Evolutionary conservation across 2,888 invertebrate genomes (phyloP).

Genomic region (Spisula solida): DNA sequence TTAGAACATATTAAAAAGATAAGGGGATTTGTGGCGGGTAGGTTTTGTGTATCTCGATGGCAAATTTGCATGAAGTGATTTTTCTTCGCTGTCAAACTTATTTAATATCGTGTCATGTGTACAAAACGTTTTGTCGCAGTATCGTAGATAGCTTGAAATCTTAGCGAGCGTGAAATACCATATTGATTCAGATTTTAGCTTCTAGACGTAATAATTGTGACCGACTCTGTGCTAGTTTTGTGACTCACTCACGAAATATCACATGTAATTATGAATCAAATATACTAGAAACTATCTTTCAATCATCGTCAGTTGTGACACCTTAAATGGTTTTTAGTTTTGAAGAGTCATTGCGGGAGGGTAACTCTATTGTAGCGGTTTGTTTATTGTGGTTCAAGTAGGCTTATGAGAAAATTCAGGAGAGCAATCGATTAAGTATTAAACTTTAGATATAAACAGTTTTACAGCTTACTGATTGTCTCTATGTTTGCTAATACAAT

Average conservation of each 20-base stretch:
- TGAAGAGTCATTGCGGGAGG: constrained; percentile 40
- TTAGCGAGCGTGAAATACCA: not conserved
- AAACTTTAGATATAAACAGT: constrained; percentile 26
- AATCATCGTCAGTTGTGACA: constrained; percentile 26
- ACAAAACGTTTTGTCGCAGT: too few relatives aligned
- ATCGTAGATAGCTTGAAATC: not conserved
- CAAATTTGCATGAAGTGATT: not conserved
- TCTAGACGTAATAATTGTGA: not conserved
- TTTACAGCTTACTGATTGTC: constrained; percentile 3
- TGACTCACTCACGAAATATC: not conserved
- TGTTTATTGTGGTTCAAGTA: constrained; percentile 45
- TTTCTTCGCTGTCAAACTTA: too few relatives aligned
- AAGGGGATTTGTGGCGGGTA: not conserved
- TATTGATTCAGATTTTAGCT: not conserved
- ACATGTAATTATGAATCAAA: constrained; percentile 13
- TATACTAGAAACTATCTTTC: not conserved
- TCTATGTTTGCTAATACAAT: not conserved
- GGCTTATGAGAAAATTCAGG: constrained; percentile 30
- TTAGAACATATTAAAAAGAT: constrained; percentile 3
- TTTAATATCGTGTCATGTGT: too few relatives aligned
- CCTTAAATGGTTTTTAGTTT: constrained; percentile 45
- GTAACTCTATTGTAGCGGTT: constrained; percentile 41
- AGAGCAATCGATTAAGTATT: constrained; percentile 44
- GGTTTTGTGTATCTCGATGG: not conserved
- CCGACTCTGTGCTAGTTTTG: not conserved